Evolutionary conservation across 2,888 invertebrate genomes (phyloP).

Genomic region (Bombyx huttoni): DNA sequence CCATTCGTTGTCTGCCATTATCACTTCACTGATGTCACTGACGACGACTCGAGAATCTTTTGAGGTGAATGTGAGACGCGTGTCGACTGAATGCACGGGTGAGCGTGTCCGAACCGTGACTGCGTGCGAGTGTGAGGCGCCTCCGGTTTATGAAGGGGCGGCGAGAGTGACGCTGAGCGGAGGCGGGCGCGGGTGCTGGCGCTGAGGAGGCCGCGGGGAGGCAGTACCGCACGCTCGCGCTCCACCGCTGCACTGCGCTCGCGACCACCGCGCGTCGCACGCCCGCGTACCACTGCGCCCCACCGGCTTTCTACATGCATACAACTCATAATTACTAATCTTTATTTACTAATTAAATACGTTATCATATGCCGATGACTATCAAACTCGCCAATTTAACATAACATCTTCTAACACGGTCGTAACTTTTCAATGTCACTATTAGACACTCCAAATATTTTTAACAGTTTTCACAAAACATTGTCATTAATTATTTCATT

Average conservation of each 20-base stretch:
- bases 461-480: too few relatives aligned
- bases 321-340: constrained; percentile 35
- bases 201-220: constrained; percentile 18
- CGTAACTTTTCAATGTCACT: neutral
- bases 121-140: constrained; percentile 51
- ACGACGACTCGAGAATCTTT: constrained; percentile 11
- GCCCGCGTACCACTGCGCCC: constrained; percentile 15
- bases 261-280: constrained; percentile 21
- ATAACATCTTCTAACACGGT: neutral
- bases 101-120: constrained; percentile 55
- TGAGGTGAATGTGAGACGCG: constrained; percentile 29
- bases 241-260: constrained; percentile 36
- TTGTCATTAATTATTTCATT: too few relatives aligned
- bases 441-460: too few relatives aligned
- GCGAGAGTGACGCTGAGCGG: constrained; percentile 21
- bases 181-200: constrained; percentile 26
- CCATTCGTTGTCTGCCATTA: constrained; percentile 68
- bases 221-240: constrained; percentile 35
- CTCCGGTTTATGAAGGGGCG: constrained; percentile 50
- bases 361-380: constrained; percentile 9
- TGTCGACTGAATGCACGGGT: constrained; percentile 45
- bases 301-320: constrained; percentile 39
- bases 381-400: neutral
- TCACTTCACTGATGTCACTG: constrained; percentile 24
- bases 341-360: constrained; percentile 30